Evolutionary conservation across 2,113 vertebrate genomes (phyloP).

Genomic region (Apeltes quadracus): DNA sequence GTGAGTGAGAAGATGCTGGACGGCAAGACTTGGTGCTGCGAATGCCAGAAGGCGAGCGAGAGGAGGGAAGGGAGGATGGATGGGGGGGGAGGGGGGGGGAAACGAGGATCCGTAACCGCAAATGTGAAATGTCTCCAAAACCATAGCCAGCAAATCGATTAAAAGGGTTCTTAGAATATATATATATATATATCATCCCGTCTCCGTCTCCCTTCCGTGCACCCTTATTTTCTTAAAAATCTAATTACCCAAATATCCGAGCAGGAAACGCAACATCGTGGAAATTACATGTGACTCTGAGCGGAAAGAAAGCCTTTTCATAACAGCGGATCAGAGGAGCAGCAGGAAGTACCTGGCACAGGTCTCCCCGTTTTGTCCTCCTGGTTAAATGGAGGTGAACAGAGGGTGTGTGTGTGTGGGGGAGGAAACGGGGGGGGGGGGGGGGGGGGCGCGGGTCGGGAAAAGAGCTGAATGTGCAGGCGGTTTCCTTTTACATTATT

Average conservation of each 20-base stretch:
- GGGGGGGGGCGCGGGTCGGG: no score
- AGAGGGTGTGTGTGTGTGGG: slow-evolving; percentile 23
- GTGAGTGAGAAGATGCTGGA: slow-evolving; percentile 67
- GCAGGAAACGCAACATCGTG: slow-evolving; percentile 53
- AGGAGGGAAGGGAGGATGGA: not conserved
- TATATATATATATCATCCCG: slow-evolving; percentile 39
- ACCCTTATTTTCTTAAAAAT: slow-evolving; percentile 45
- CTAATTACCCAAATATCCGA: slow-evolving; percentile 53
- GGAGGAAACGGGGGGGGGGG: slow-evolving; percentile 2
- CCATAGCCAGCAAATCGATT: slow-evolving; percentile 62
- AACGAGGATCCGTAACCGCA: slow-evolving; percentile 55
- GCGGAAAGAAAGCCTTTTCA: slow-evolving; percentile 37
- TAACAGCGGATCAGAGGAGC: slow-evolving; percentile 12
- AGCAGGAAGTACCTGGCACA: slow-evolving; percentile 17
- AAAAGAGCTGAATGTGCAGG: slow-evolving; percentile 54
- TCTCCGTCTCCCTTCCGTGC: slow-evolving; percentile 10
- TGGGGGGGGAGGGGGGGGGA: not conserved
- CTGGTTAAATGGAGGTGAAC: slow-evolving; percentile 35
- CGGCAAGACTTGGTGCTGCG: slow-evolving; percentile 21
- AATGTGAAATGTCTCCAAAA: slow-evolving; percentile 58
- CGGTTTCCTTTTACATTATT: slow-evolving; percentile 74
- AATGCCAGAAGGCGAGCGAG: slow-evolving; percentile 23
- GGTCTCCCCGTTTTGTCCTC: slow-evolving; percentile 42
- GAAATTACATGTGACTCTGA: slow-evolving; percentile 62
- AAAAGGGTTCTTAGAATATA: slow-evolving; percentile 56